Evolutionary conservation across 2,797 vertebrate species (phyloP).

Genomic region (Rhodeus uyekii): DNA sequence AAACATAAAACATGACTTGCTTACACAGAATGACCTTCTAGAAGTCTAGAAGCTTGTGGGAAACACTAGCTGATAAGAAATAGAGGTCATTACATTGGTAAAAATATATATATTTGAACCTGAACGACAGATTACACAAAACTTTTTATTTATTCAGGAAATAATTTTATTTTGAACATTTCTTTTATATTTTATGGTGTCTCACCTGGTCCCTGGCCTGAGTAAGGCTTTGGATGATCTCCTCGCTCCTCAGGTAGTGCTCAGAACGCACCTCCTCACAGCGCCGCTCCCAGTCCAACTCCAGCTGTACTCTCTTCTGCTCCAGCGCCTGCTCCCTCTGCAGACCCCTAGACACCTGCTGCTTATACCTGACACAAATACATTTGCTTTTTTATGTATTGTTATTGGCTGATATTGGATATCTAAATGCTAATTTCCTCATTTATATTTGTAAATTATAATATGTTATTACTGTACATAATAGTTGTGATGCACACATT

Average conservation of each 20-base stretch:
- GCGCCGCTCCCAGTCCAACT: slow-evolving; percentile 80
- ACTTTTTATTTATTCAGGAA: neutral
- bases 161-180: neutral
- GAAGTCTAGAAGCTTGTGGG: neutral
- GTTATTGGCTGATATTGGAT: neutral
- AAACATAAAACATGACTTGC: neutral
- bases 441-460: neutral
- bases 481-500: neutral
- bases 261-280: slow-evolving; percentile 74
- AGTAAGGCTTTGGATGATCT: slow-evolving; percentile 75
- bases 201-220: slow-evolving; percentile 79
- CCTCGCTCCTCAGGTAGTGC: slow-evolving; percentile 75
- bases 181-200: neutral
- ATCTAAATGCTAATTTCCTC: neutral
- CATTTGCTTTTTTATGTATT: neutral
- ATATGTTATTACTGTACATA: neutral
- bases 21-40: neutral
- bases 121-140: neutral
- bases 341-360: slow-evolving; percentile 72
- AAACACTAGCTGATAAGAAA: neutral
- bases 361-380: slow-evolving; percentile 76
- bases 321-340: slow-evolving; percentile 75
- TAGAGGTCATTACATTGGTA: neutral
- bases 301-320: slow-evolving; percentile 73
- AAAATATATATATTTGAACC: neutral